Conservation (phyloP, 2,797 vertebrate genomes). For the Parauchenoglanis ngamensis region DNA sequence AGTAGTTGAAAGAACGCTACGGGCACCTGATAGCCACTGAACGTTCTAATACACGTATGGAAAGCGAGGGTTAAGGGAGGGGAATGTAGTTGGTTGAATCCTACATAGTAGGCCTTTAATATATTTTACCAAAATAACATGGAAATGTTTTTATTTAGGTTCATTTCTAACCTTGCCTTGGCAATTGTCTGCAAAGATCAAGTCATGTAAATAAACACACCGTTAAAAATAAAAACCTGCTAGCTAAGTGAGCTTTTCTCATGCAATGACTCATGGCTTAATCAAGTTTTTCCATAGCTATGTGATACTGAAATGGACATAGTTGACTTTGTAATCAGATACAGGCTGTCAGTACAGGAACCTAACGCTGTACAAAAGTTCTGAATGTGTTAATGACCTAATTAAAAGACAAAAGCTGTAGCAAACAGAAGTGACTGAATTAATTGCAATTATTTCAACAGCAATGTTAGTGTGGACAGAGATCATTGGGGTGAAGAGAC, state of each 20-base stretch:
- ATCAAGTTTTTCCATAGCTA: not conserved
- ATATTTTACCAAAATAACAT: not conserved
- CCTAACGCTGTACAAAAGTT: not conserved
- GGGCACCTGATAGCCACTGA: no score
- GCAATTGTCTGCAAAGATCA: not conserved
- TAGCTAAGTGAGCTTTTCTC: not conserved
- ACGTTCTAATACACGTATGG: no score
- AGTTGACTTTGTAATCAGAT: not conserved
- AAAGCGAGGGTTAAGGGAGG: no score
- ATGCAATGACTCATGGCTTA: not conserved
- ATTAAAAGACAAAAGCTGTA: not conserved
- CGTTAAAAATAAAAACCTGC: not conserved
- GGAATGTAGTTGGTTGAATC: no score
- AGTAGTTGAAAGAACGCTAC: no score
- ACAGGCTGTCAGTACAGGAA: no score
- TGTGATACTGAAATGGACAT: not conserved
- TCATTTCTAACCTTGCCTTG: not conserved
- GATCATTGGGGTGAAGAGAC: not conserved
- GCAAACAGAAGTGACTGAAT: no score
- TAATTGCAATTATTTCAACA: not conserved
- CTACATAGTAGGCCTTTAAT: not conserved
- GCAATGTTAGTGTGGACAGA: not conserved
- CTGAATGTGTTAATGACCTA: not conserved
- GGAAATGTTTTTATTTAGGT: not conserved
- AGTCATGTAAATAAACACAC: not conserved